Conservation (phyloP, 2,888 invertebrate genomes). For the Cantharis nigra region DNA sequence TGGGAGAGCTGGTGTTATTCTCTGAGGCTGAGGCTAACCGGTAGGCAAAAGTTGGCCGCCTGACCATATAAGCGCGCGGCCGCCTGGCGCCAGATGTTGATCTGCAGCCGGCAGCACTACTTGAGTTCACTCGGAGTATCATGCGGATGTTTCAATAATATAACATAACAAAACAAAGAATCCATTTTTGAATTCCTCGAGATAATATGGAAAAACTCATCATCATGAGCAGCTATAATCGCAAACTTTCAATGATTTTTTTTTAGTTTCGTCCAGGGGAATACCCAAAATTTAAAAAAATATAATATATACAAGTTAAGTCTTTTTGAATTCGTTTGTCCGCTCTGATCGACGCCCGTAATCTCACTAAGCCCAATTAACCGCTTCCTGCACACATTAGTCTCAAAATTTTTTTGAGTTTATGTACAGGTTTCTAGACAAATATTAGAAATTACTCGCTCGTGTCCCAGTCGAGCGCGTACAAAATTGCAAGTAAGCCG, state of each 20-base stretch:
- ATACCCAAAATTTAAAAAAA: no score
- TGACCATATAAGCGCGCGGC: slow-evolving; percentile 51
- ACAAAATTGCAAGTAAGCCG: no score
- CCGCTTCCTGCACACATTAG: no score
- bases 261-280: no score
- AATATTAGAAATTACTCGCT: no score
- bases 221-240: background rate
- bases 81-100: slow-evolving; percentile 54
- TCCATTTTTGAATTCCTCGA: background rate
- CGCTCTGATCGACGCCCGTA: no score
- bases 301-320: no score
- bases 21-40: slow-evolving; percentile 28
- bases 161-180: background rate
- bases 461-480: no score
- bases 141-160: slow-evolving; percentile 4
- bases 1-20: slow-evolving; percentile 27
- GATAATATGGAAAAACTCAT: background rate
- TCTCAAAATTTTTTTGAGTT: no score
- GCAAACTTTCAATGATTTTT: background rate
- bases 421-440: no score
- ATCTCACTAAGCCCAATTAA: no score
- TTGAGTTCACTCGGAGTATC: slow-evolving; percentile 2
- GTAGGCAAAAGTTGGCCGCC: slow-evolving; percentile 43
- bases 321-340: no score
- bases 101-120: slow-evolving; percentile 35